Conservation (phyloP, 2,113 vertebrate genomes). For the Microcebus murinus region DNA sequence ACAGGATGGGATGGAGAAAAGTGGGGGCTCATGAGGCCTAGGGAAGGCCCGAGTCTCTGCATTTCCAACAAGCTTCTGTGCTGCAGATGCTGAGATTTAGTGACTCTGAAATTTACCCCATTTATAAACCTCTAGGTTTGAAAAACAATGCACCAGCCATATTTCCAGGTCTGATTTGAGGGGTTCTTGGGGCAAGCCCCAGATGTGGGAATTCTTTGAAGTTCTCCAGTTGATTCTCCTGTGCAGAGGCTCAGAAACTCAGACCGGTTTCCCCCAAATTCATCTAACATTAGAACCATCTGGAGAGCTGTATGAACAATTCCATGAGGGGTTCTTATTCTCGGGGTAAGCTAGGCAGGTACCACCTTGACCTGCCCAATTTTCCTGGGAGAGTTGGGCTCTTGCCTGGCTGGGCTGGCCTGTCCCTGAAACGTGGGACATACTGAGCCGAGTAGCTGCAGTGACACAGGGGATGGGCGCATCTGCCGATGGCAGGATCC, state of each 20-base stretch:
- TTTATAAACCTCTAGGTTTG: background rate
- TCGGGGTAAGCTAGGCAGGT: background rate
- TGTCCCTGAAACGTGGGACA: background rate
- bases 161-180: background rate
- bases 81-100: background rate
- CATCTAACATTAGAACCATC: accelerated
- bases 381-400: background rate
- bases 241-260: too few species aligned
- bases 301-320: background rate
- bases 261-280: background rate
- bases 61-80: background rate
- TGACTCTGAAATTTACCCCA: background rate
- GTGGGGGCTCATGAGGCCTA: background rate
- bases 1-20: background rate
- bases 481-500: too few species aligned
- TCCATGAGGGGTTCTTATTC: too few species aligned
- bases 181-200: background rate
- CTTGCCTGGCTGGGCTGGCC: background rate
- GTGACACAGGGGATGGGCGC: accelerated
- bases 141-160: background rate
- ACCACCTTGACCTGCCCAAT: background rate
- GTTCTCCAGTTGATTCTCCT: background rate
- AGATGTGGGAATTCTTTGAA: accelerated
- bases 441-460: background rate
- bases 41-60: background rate